These are phyloP conservation scores for Bombyx mandarina DNA, from an alignment of 1,140 invertebrate genomes.

Conservation along the genomic window DNA sequence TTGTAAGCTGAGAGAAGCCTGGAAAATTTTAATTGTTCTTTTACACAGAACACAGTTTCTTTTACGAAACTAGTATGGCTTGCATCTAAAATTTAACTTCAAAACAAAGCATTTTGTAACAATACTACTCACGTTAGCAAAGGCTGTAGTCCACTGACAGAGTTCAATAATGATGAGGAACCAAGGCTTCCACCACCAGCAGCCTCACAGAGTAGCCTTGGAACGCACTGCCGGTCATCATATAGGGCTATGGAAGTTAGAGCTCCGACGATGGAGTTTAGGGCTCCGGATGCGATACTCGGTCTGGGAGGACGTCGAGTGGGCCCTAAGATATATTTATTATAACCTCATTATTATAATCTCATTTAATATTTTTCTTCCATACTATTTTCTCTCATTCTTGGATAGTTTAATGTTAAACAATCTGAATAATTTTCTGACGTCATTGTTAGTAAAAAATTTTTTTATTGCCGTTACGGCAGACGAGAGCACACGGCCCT, in stretches of 20 bases:
- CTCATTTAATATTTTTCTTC: too few relatives aligned
- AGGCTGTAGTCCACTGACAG: slow-evolving; percentile 74
- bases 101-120: neutral
- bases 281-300: slow-evolving; percentile 32
- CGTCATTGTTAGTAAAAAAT: too few relatives aligned
- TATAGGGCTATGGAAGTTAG: slow-evolving; percentile 80
- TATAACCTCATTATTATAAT: too few relatives aligned
- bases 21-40: slow-evolving; percentile 13
- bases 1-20: slow-evolving; percentile 57
- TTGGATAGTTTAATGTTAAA: too few relatives aligned
- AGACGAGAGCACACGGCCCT: too few relatives aligned
- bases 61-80: too few relatives aligned
- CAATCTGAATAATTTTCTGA: too few relatives aligned
- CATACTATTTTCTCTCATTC: too few relatives aligned
- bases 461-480: too few relatives aligned
- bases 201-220: slow-evolving; percentile 82
- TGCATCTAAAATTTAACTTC: neutral
- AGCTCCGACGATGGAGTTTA: slow-evolving; percentile 63
- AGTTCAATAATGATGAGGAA: slow-evolving; percentile 63
- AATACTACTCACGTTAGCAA: slow-evolving; percentile 75
- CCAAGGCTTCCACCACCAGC: slow-evolving; percentile 75
- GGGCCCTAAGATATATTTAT: slow-evolving; percentile 15
- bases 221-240: slow-evolving; percentile 84
- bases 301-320: slow-evolving; percentile 15
- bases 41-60: too few relatives aligned